Evolutionary conservation across 1,140 invertebrate species (phyloP), one percentile per base, ranked within the genome.

Genomic region (Rhyacophila brunnea): DNA sequence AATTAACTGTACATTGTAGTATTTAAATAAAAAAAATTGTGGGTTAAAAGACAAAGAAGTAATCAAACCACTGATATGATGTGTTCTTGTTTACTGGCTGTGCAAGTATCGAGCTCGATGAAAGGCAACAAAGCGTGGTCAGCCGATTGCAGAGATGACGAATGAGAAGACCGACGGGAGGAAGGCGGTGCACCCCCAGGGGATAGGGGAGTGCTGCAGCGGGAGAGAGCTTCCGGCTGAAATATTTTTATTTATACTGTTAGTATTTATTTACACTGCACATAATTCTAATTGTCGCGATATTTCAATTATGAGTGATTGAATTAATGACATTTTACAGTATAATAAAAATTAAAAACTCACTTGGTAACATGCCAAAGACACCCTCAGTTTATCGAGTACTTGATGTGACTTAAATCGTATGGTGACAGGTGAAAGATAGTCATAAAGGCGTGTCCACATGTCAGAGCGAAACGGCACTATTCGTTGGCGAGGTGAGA

Each of bases 1-100:
- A n/a, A n/a, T n/a, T n/a, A n/a, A n/a, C n/a, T n/a, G n/a, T n/a
- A n/a, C n/a, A n/a, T n/a, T n/a, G n/a, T n/a, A n/a, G n/a, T n/a
- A n/a, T n/a, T n/a, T n/a, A n/a, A n/a, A n/a, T n/a, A n/a, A n/a
- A n/a, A n/a, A n/a, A n/a, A n/a, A n/a, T n/a, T n/a, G n/a, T n/a
- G n/a, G 9, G 23, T 28, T 28, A 28, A 28, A 28, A 9, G 9
- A 28, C 3, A 28, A 28, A 28, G 9, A 20, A 48, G 6, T 36
- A 13, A 15, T 20, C 52, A 32, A 64, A 88, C 87, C 68, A 92
- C 90, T 1, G 90, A 90, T 2, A 92, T 88, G 32, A 93, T 84
- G 71, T 93, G 90, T 65, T 93, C 90, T 68, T 92, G 90, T 66
- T 90, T 90, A 60, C 88, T 91, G 9, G 90, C 90, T 3, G 90